phyloP scores from a whole-genome alignment of 2,113 vertebrate genomes.

The Pseudopipra pipra region DNA sequence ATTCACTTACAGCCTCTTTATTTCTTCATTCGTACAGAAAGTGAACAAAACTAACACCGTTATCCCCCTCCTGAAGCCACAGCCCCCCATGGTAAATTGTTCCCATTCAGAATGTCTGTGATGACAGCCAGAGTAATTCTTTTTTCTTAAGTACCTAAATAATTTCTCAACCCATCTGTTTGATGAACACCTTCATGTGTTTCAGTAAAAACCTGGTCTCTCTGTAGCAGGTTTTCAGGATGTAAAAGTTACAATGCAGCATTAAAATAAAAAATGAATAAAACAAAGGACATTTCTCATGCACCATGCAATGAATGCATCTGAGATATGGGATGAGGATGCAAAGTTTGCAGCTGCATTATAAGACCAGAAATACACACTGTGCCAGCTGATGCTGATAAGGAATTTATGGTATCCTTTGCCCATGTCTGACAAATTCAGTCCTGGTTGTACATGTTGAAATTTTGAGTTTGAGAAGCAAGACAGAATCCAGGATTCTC shows the following conservation, averaged over 20 bases:
- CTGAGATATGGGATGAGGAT: neutral
- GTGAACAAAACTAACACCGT: slow-evolving; percentile 3
- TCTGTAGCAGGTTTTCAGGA: neutral
- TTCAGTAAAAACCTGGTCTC: neutral
- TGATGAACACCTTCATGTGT: neutral
- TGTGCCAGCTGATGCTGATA: neutral
- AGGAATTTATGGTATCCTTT: neutral
- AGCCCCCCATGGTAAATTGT: neutral
- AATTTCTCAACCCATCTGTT: neutral
- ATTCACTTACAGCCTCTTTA: slow-evolving; percentile 3
- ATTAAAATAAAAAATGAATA: neutral
- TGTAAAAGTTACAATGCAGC: neutral
- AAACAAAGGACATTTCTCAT: neutral
- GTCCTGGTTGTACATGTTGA: neutral
- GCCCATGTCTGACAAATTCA: neutral
- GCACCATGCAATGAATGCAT: fast-evolving
- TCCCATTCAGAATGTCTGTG: neutral
- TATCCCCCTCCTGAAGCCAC: neutral
- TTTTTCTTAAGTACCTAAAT: neutral
- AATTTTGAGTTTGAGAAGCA: neutral
- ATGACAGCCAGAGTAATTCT: neutral
- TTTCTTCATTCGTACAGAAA: slow-evolving; percentile 18
- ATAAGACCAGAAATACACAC: neutral
- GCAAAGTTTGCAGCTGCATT: neutral
- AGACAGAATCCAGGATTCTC: neutral